A percentile compares a stretch with the other conserved stretches of the same genome.
Conservation (phyloP, 1,140 invertebrate species). For the Chlorops oryzae region DNA sequence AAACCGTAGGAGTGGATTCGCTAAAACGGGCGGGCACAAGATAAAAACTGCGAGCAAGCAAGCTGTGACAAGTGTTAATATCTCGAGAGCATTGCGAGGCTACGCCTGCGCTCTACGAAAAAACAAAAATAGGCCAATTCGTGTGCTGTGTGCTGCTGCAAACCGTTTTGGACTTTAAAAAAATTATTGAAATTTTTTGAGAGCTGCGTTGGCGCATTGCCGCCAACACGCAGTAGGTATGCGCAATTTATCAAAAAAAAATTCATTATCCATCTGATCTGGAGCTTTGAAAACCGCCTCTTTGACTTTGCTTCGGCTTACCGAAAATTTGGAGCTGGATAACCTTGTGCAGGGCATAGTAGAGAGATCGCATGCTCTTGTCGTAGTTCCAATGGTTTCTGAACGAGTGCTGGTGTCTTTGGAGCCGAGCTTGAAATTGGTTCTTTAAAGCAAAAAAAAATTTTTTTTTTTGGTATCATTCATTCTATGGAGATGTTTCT, state of each 20-base stretch:
- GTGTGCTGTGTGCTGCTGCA: too few species aligned
- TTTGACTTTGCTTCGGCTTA: conserved; percentile 1
- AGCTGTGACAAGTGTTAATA: too few species aligned
- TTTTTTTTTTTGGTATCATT: too few species aligned
- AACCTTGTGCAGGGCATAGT: conserved; percentile 62
- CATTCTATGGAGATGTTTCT: too few species aligned
- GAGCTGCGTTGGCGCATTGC: conserved; percentile 59
- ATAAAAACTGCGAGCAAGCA: too few species aligned
- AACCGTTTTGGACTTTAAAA: too few species aligned
- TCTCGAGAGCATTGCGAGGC: too few species aligned
- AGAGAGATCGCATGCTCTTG: conserved; percentile 51
- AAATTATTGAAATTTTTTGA: too few species aligned
- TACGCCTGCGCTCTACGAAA: conserved; percentile 52
- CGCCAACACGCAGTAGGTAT: conserved; percentile 60
- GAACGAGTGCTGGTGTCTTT: conserved; percentile 31
- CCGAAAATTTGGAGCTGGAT: conserved; percentile 19
- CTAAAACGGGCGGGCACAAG: conserved; percentile 51
- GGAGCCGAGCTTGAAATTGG: conserved; percentile 17
- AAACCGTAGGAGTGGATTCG: too few species aligned
- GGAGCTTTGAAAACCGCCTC: conserved; percentile 48
- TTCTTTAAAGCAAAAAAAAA: too few species aligned
- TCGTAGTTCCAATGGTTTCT: conserved; percentile 48
- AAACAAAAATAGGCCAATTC: conserved; percentile 50
- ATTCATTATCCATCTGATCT: conserved; percentile 47
- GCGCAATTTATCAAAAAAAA: conserved; percentile 46